A percentile compares a stretch with the other conserved stretches of the same genome.
Evolutionary conservation across 2,888 invertebrate species (phyloP).

Genomic region (Morpho achilles): DNA sequence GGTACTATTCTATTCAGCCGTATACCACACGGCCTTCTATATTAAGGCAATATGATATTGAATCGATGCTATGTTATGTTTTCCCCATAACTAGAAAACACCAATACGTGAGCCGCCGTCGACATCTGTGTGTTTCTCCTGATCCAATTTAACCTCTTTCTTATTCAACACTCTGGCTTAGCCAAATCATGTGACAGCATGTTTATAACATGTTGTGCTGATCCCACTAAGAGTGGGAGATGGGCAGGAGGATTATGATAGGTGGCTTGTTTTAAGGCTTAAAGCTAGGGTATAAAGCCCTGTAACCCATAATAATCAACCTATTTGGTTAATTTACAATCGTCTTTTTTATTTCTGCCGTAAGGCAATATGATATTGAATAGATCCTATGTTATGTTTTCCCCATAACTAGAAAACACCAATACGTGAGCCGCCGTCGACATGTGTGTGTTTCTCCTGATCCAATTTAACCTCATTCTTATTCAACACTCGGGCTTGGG

Average conservation of each 20-base stretch:
- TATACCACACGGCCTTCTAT: too few species aligned
- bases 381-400: slow-evolving; percentile 20
- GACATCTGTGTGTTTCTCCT: slow-evolving; percentile 43
- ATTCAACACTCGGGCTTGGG: slow-evolving; percentile 62
- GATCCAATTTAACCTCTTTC: slow-evolving; percentile 72
- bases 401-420: slow-evolving; percentile 27
- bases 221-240: too few species aligned
- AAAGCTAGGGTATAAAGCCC: too few species aligned
- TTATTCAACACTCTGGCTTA: slow-evolving; percentile 63
- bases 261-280: too few species aligned
- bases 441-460: slow-evolving; percentile 49
- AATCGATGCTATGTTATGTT: slow-evolving; percentile 16
- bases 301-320: too few species aligned
- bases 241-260: too few species aligned
- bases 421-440: slow-evolving; percentile 27
- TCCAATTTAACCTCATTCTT: slow-evolving; percentile 72
- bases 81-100: slow-evolving; percentile 29
- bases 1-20: too few species aligned
- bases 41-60: slow-evolving; percentile 1
- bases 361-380: slow-evolving; percentile 2
- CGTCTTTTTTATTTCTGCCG: too few species aligned
- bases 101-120: slow-evolving; percentile 26
- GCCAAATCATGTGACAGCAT: slow-evolving; percentile 24
- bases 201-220: too few species aligned
- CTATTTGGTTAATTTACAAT: too few species aligned